These are phyloP conservation scores for Icerya purchasi DNA, from an alignment of 2,888 invertebrate species.

Conservation along the genomic window DNA sequence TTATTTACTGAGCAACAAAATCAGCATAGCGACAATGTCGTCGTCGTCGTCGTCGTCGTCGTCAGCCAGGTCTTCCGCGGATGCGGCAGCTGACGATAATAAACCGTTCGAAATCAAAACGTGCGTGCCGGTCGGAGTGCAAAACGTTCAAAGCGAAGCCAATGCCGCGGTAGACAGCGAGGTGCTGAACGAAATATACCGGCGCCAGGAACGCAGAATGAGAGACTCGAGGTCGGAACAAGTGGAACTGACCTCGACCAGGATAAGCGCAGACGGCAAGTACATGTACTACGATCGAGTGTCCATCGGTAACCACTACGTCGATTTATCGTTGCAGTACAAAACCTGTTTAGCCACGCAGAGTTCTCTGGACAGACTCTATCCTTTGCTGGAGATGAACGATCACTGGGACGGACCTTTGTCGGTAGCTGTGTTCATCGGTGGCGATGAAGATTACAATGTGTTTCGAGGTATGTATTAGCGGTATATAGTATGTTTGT, in stretches of 20 bases:
- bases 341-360: constrained; percentile 62
- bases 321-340: constrained; percentile 34
- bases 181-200: background rate
- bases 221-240: background rate
- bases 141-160: background rate
- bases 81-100: background rate
- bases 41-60: constrained; percentile 1
- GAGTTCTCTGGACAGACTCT: constrained; percentile 59
- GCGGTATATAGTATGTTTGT: too few species aligned
- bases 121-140: background rate
- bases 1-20: too few species aligned
- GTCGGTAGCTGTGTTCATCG: constrained; percentile 58
- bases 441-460: constrained; percentile 53
- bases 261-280: background rate
- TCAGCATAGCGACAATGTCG: background rate
- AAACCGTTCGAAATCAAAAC: background rate
- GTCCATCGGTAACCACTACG: constrained; percentile 42
- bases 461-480: constrained; percentile 31
- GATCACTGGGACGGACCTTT: constrained; percentile 70
- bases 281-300: constrained; percentile 23
- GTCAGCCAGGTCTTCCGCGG: constrained; percentile 7
- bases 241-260: background rate
- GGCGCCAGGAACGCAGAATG: background rate
- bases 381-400: constrained; percentile 53
- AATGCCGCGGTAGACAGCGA: background rate